Base-by-base conservation (phyloP, 2,888 invertebrate genomes). In the Anoplius nigerrimus region DNA sequence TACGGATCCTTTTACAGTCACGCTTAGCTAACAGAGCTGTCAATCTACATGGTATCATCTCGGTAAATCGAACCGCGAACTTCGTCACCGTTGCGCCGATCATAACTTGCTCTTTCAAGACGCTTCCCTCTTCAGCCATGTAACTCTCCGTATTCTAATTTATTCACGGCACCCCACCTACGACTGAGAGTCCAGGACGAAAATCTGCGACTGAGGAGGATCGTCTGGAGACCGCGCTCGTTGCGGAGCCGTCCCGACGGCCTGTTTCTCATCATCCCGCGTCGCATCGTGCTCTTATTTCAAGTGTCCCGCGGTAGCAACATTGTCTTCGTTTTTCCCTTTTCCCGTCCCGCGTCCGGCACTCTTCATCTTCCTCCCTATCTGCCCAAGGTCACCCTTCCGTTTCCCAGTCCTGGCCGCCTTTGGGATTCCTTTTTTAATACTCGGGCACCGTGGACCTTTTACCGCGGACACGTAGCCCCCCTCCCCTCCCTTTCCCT, bases 381-480 rank as follows among this genome's bases (percentile, higher is more conserved):
- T 42, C 57, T 27, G 15, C 45, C 46, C 27, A 8, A 58, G 46
- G 58, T 57, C 57, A 18, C 27, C 42, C 48, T 62, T 63, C 59
- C 52, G 57, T 62, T 43, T 48, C 34, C 60, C 54, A 42, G 57
- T 69, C 62, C 42, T 68, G 54, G 65, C 55, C 55, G 58, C 55
- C 69, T 66, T 74, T 67, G 52, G 70, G 66, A 48, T 71, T 73
- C 66, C 56, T 79, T 80, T 80, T 79, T 75, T 68, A 68, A 58
- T 66, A 62, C 55, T 45, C 68, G 72, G 79, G 71, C 78, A 79
- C 76, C 75, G 72, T 68, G 75, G 80, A 81, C 74, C 83, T 79
- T 83, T 82, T 82, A 83, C 82, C 83, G 79, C 81, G 81, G 76
- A 82, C 84, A 84, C 84, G 84, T 83, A 83, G 53, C 51, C 58